Evolutionary conservation across 35 echinoderm and acorn worm species (phyloP), one percentile per base, ranked within the genome.

Genomic region (Stichopus chloronotus): DNA sequence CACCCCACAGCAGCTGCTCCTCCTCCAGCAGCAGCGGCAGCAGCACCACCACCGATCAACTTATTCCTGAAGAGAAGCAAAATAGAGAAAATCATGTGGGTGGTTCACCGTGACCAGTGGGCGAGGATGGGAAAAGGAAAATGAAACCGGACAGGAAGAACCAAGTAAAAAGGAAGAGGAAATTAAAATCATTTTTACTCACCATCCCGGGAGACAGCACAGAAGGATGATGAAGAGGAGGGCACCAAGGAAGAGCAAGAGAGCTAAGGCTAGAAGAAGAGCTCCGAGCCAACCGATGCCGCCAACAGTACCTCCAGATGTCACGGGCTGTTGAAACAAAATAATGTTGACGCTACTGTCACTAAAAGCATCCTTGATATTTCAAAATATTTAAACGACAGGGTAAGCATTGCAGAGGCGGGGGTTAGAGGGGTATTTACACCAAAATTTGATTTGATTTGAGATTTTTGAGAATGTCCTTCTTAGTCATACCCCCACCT

Each of bases 171-270:
- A 43, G 30, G 30, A 43, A 43, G 30, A 43, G 30, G 30, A 43
- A 43, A 43, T 43, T 43, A 43, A 43, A 3, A 43, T 43, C 30
- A 43, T 43, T 3, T 43, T 43, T 0, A 76, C 91, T 91, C 76
- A 97, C 96, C 92, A 92, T 93, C 91, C 24, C 52, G 91, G 94
- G 54, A 97, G 81, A 82, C 96, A 97, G 78, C 96, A 97, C 5
- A 97, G 81, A 20, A 97, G 92, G 58, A 97, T 97, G 83, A 93
- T 93, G 88, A 97, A 97, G 76, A 97, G 90, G 8, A 97, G 96
- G 25, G 93, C 94, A 16, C 93, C 96, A 1, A 97, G 71, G 69
- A 97, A 91, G 53, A 95, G 91, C 5, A 95, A 91, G 5, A 97
- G 52, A 16, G 88, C 96, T 68, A 97, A 80, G 8, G 96, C 96